These are phyloP conservation scores for Columba livia DNA, from an alignment of 2,113 vertebrate genomes.

Conservation along the genomic window DNA sequence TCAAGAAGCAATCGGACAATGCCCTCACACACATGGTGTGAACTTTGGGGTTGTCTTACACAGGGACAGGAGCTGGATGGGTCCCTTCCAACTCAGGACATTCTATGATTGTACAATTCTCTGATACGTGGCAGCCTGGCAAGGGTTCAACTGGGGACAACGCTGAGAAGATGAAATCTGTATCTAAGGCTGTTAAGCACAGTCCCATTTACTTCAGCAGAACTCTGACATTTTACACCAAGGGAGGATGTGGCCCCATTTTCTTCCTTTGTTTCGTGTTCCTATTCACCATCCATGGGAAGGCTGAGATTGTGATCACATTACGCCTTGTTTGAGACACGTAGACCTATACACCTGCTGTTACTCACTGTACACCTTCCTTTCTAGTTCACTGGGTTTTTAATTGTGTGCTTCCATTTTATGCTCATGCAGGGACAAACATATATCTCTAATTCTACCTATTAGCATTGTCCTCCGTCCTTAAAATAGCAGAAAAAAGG, in stretches of 20 bases:
- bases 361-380: neutral
- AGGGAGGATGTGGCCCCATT: neutral
- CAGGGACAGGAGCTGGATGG: no score
- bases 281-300: neutral
- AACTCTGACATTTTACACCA: neutral
- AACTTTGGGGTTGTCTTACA: no score
- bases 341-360: neutral
- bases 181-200: slow-evolving; percentile 28
- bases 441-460: slow-evolving; percentile 7
- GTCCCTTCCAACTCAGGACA: no score
- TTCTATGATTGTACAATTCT: no score
- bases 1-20: no score
- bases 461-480: slow-evolving; percentile 26
- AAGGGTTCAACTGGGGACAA: neutral
- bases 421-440: slow-evolving; percentile 4
- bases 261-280: neutral
- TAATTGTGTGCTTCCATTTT: slow-evolving; percentile 45
- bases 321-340: neutral
- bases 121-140: neutral
- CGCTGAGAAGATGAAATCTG: neutral
- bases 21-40: no score
- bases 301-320: neutral
- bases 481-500: slow-evolving; percentile 42
- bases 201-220: neutral
- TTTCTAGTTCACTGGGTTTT: neutral